Evolutionary conservation across 2,888 invertebrate genomes (phyloP).

Genomic region (Athalia cordata): DNA sequence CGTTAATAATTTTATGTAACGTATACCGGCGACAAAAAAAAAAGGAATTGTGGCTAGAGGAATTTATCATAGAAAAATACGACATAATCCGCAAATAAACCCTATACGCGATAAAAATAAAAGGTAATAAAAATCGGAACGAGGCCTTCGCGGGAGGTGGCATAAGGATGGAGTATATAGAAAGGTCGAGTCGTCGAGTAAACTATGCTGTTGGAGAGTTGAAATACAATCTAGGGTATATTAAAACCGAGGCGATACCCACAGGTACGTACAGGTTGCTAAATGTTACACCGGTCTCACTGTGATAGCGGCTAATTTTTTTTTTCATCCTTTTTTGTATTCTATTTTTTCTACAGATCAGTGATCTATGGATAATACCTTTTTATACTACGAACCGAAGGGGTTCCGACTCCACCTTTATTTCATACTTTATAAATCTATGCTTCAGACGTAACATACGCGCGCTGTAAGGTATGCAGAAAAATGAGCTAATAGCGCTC

Average conservation of each 20-base stretch:
- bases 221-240: constrained; percentile 10
- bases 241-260: not conserved
- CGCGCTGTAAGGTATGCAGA: too few relatives aligned
- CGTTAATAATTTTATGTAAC: not conserved
- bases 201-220: not conserved
- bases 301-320: not conserved
- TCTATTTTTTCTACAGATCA: too few relatives aligned
- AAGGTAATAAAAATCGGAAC: not conserved
- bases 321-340: too few relatives aligned
- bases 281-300: constrained; percentile 41
- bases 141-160: not conserved
- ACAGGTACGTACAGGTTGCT: constrained; percentile 8
- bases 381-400: too few relatives aligned
- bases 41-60: not conserved
- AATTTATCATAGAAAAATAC: not conserved
- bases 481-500: too few relatives aligned
- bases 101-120: not conserved
- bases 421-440: too few relatives aligned
- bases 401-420: too few relatives aligned
- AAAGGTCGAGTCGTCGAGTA: constrained; percentile 9
- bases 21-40: not conserved
- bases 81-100: not conserved
- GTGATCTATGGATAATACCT: too few relatives aligned
- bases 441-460: too few relatives aligned
- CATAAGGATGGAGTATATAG: not conserved